Percentiles rank a stretch among this genome's conserved stretches.
Conservation (phyloP, 1,140 invertebrate genomes). For the Aphelinus certus region DNA sequence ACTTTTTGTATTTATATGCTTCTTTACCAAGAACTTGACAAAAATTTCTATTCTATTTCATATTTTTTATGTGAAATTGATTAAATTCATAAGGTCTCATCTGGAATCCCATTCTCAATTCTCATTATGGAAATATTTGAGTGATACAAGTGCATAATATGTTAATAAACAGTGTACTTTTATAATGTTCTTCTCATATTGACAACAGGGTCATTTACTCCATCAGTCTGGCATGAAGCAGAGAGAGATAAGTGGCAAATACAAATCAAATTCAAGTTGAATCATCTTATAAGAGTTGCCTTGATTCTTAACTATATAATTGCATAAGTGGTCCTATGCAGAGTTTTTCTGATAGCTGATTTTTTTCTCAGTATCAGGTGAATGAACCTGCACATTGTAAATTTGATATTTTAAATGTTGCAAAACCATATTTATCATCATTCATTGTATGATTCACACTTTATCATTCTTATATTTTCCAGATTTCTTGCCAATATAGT, state of each 20-base stretch:
- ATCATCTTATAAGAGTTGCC: conserved; percentile 46
- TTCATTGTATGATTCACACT: neutral
- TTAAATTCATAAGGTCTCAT: neutral
- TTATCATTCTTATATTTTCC: no score
- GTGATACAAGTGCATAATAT: neutral
- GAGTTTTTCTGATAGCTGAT: conserved; percentile 44
- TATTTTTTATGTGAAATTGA: neutral
- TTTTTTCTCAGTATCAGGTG: conserved; percentile 20
- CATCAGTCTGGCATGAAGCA: conserved; percentile 29
- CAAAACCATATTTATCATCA: neutral
- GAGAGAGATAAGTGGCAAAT: conserved; percentile 39
- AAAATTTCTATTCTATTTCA: neutral
- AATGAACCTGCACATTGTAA: neutral
- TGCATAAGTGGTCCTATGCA: conserved; percentile 49
- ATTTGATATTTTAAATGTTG: conserved; percentile 2
- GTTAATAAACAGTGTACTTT: neutral
- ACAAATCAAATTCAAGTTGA: conserved; percentile 42
- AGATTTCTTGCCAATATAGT: no score
- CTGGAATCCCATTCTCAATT: neutral
- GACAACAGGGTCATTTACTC: conserved; percentile 34
- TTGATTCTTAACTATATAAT: conserved; percentile 53
- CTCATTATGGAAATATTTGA: neutral
- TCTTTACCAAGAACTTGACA: neutral
- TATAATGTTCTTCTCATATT: conserved; percentile 19
- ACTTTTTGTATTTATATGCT: neutral